Base-by-base conservation (phyloP, 2,113 vertebrate species). In the Pseudopipra pipra region DNA sequence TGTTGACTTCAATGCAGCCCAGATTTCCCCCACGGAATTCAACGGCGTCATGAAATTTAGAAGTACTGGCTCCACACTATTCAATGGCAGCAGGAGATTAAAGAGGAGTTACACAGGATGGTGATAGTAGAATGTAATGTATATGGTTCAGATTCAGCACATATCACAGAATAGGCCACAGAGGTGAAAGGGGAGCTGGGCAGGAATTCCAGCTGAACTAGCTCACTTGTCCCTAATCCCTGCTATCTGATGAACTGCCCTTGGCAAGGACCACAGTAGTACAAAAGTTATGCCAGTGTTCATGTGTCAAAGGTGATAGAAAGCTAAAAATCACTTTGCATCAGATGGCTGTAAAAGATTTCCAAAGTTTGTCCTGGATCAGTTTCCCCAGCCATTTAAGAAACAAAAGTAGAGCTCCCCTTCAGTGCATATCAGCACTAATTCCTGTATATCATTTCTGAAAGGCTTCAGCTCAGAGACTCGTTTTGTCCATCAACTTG, bases 41-140 rank as follows among this genome's bases (percentile, higher is more conserved):
- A 75, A 71, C 24, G 31, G 56, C 78, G 39, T 68, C 52, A 18
- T 93, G 87, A 74, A 92, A 90, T 87, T 54, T 95, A 93, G 97
- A 87, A 96, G 95, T 24, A 58, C 71, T 91, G 90, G 77, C 91
- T 94, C 93, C 90, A 92, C 91, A 67, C 90, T 94, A 30, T 86
- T 87, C 95, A 96, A 96, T 93, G 96, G 84, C 75, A 90, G 85
- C 90, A 83, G 52, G 81, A 95, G 90, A 96, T 96, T 90, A 95
- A 96, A 94, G 92, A 95, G 93, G 92, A 85, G 85, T 75, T 94
- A 67, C 66, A 90, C 65, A 77, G 61, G 79, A 76, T 74, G 83
- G 81, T 68, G 77, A 93, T 78, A 93, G 83, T 85, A 84, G 82
- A 73, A 90, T 89, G 87, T 65, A 91, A 96, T 78, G 79, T 87